A percentile compares a stretch with the other conserved stretches of the same genome.
phyloP scores from a whole-genome alignment of 1,140 invertebrate species.

The Kradibia gibbosae region DNA sequence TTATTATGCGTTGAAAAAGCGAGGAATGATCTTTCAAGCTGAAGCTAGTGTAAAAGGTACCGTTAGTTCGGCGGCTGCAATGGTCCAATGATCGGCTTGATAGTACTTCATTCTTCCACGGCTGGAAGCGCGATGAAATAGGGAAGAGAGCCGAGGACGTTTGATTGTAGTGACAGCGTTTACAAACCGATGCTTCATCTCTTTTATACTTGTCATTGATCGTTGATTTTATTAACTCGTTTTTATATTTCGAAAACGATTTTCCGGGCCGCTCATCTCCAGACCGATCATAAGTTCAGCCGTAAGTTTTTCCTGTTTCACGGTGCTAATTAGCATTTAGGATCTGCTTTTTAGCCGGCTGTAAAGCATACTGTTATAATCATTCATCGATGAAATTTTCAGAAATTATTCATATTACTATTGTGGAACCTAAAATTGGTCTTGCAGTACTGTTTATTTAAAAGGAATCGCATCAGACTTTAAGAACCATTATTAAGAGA shows the following conservation, averaged over 20 bases:
- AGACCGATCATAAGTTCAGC: neutral
- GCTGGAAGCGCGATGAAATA: neutral
- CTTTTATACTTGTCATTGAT: neutral
- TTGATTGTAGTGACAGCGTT: neutral
- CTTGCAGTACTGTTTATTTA: neutral
- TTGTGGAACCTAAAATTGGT: neutral
- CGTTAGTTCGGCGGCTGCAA: neutral
- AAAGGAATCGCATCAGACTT: neutral
- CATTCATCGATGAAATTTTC: neutral
- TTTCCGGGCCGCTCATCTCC: neutral
- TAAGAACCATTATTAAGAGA: no score
- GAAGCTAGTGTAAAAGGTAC: neutral
- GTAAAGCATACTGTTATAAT: neutral
- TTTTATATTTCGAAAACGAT: neutral
- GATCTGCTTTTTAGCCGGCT: neutral
- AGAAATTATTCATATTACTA: neutral
- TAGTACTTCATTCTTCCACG: neutral
- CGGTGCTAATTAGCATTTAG: neutral
- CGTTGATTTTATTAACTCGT: neutral
- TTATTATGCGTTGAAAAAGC: neutral
- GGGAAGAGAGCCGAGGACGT: no score
- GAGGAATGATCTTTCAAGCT: neutral
- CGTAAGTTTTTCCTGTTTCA: neutral
- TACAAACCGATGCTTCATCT: neutral
- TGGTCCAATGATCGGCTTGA: neutral